phyloP scores from a whole-genome alignment of 2,797 vertebrate species.

The Acomys russatus region DNA sequence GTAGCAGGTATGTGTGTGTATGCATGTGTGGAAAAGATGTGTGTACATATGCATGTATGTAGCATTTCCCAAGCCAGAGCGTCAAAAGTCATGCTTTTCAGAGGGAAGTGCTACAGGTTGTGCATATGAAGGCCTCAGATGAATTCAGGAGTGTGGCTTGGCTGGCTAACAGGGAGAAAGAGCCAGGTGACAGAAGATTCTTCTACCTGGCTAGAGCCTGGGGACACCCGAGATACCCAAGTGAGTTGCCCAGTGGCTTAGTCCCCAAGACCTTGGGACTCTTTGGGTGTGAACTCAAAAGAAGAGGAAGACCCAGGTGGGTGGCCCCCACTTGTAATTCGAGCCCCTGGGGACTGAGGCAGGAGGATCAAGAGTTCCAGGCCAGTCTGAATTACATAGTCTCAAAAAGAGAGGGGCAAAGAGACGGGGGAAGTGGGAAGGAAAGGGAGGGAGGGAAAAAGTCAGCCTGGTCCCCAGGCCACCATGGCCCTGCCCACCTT shows the following conservation, averaged over 20 bases:
- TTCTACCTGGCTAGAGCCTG: background rate
- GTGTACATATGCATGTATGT: background rate
- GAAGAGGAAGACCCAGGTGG: background rate
- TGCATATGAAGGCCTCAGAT: background rate
- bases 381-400: background rate
- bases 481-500: background rate
- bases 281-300: background rate
- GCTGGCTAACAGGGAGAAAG: background rate
- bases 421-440: no score
- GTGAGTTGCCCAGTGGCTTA: background rate
- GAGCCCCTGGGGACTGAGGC: background rate
- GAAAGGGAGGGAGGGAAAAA: background rate
- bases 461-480: background rate
- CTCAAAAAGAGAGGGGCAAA: background rate
- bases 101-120: background rate
- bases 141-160: background rate
- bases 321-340: background rate
- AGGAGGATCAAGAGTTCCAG: background rate
- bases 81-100: fast-evolving
- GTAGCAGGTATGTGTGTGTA: no score
- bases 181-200: background rate
- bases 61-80: background rate
- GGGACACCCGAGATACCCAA: fast-evolving
- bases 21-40: background rate
- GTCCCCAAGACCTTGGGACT: background rate